Base-by-base conservation (phyloP, 2,797 vertebrate species). In the Dicrostonyx torquatus region DNA sequence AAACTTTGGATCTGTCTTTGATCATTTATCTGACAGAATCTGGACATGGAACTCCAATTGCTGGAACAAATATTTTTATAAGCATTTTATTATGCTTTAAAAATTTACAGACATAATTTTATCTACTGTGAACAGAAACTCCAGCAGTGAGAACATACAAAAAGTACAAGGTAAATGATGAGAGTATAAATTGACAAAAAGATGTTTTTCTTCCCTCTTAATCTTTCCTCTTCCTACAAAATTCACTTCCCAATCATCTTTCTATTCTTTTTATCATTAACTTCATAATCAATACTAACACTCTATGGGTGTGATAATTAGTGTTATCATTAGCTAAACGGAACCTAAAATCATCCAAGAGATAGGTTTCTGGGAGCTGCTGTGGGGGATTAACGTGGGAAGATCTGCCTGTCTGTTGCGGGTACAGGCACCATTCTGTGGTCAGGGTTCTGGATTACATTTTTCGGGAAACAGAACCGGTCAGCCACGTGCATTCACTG, bases 51-150 rank as follows among this genome's bases (percentile, higher is more conserved):
- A 95, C 87, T 89, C 72, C 31, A 48, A 55, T 4, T 83, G 37
- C 18, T 70, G 73, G 37, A 77, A 43, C 58, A 93, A 76, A 22
- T 64, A 77, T 90, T 95, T 93, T 96, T 77, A 95, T 1, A 90
- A 45, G 50, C 53, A 93, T 78, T 82, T 92, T 87, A 89, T 89
- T 75, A 50, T n/a, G 20, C 29, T 85, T 96, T 85, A 29, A 72
- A 78, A 90, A 58, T 94, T 62, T 40, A 92, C 43, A 87, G 70
- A 92, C 80, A 60, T 80, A 78, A 94, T 93, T 93, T 76, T 76
- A 72, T 34, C n/a, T 92, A 89, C 58, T 93, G 15, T 87, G 94
- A 91, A 50, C 72, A 93, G 77, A 92, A 83, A 80, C 60, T 58
- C 29, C 66, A 85, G 62, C 66, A n/a, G 85, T 76, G 93, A 87